Evolutionary conservation across 2,797 vertebrate species (phyloP).

Genomic region (Steatocranus sp.): DNA sequence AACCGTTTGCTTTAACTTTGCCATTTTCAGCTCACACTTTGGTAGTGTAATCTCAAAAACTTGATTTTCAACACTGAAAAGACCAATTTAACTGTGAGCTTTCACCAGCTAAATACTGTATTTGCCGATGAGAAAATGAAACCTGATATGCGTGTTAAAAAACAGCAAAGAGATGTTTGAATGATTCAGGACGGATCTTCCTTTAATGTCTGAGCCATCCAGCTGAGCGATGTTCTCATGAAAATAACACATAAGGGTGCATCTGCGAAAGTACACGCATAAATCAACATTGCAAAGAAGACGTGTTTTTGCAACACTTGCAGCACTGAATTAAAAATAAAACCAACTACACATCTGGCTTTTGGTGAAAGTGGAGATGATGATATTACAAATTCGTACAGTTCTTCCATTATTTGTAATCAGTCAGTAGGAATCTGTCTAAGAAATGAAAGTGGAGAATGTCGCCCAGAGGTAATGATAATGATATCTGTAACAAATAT

Average conservation of each 20-base stretch:
- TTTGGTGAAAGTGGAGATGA: not conserved
- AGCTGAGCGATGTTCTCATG: not conserved
- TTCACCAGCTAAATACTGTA: not conserved
- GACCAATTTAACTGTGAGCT: not conserved
- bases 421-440: slow-evolving; percentile 26
- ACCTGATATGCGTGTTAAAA: accelerated
- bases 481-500: slow-evolving; percentile 46
- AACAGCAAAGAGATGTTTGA: not conserved
- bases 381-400: not conserved
- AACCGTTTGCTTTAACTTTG: not conserved
- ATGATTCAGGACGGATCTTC: not conserved
- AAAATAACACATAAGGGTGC: not conserved
- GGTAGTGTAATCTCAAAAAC: not conserved
- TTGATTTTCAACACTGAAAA: not conserved
- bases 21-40: not conserved
- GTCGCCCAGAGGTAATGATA: slow-evolving; percentile 37
- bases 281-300: slow-evolving; percentile 14
- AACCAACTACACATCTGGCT: slow-evolving; percentile 13
- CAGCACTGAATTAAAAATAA: not conserved
- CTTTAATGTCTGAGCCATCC: not conserved
- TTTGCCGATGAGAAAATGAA: not conserved
- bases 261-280: not conserved
- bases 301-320: not conserved
- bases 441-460: slow-evolving; percentile 17
- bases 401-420: slow-evolving; percentile 24